Evolutionary conservation across 2,888 invertebrate species (phyloP).

Genomic region (Sesia apiformis): DNA sequence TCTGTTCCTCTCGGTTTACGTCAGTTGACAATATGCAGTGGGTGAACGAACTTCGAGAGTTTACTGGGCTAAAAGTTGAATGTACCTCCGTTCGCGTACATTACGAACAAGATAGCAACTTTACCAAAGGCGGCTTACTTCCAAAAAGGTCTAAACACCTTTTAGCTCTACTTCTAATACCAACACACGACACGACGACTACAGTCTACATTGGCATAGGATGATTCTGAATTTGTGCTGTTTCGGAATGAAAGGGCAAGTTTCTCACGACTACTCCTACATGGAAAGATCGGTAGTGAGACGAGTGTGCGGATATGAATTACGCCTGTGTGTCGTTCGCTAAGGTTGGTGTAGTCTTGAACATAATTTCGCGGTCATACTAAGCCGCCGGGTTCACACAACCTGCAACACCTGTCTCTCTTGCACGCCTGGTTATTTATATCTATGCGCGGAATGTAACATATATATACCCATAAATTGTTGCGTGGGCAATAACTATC

Average conservation of each 20-base stretch:
- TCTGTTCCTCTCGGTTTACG: slow-evolving; percentile 57
- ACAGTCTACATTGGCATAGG: slow-evolving; percentile 14
- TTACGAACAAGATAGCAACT: slow-evolving; percentile 75
- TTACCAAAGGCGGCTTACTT: slow-evolving; percentile 45
- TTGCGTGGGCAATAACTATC: background rate
- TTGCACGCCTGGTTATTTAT: slow-evolving; percentile 72
- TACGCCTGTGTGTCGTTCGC: slow-evolving; percentile 36
- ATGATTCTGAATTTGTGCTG: slow-evolving; percentile 19
- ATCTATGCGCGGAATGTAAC: slow-evolving; percentile 63
- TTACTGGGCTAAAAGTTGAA: slow-evolving; percentile 76
- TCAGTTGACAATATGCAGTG: slow-evolving; percentile 71
- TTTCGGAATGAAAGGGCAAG: slow-evolving; percentile 42
- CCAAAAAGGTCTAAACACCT: slow-evolving; percentile 44
- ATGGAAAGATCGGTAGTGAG: slow-evolving; percentile 53
- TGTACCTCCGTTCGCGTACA: slow-evolving; percentile 74
- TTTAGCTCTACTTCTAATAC: slow-evolving; percentile 10
- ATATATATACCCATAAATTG: slow-evolving; percentile 14
- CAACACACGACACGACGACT: too few species aligned
- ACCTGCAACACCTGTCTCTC: slow-evolving; percentile 69
- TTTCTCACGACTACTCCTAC: slow-evolving; percentile 72
- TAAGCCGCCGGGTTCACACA: slow-evolving; percentile 66
- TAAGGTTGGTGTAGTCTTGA: slow-evolving; percentile 72
- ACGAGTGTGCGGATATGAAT: slow-evolving; percentile 42
- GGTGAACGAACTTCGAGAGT: slow-evolving; percentile 73
- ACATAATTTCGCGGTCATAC: slow-evolving; percentile 75